Percentiles rank a stretch among this genome's conserved stretches.
Evolutionary conservation across 2,113 vertebrate species (phyloP).

Genomic region (Psophia crepitans): DNA sequence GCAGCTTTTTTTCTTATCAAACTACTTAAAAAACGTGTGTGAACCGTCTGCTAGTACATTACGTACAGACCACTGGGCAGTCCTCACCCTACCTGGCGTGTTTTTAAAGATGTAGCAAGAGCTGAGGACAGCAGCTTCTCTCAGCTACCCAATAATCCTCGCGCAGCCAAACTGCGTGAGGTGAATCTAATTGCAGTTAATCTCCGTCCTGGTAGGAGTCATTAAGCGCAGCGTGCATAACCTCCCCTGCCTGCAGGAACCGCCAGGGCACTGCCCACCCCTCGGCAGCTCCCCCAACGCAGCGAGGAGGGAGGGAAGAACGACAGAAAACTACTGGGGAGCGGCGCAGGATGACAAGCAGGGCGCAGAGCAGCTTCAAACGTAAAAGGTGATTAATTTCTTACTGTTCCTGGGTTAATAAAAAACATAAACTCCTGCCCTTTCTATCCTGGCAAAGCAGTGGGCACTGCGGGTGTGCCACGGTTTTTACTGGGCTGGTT

Average conservation of each 20-base stretch:
- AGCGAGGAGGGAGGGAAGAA: not conserved
- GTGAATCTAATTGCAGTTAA: not conserved
- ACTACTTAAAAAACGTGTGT: not conserved
- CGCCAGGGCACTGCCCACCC: not conserved
- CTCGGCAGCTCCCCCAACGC: not conserved
- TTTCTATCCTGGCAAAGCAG: not conserved
- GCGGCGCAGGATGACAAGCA: not conserved
- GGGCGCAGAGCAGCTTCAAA: not conserved
- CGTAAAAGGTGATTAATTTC: not conserved
- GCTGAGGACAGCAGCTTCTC: not conserved
- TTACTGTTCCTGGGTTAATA: not conserved
- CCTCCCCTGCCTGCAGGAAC: not conserved
- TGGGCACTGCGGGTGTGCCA: accelerated
- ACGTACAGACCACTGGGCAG: not conserved
- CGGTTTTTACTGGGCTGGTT: not conserved
- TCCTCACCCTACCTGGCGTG: not conserved
- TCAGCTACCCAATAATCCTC: not conserved
- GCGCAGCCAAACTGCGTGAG: not conserved
- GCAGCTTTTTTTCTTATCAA: not conserved
- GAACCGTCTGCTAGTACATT: not conserved
- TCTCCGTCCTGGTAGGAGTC: not conserved
- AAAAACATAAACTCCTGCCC: not conserved
- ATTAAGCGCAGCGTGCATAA: not conserved
- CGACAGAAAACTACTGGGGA: not conserved
- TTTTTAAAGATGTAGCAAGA: not conserved